Evolutionary conservation across 2,113 vertebrate genomes (phyloP).

Genomic region (Merops nubicus): DNA sequence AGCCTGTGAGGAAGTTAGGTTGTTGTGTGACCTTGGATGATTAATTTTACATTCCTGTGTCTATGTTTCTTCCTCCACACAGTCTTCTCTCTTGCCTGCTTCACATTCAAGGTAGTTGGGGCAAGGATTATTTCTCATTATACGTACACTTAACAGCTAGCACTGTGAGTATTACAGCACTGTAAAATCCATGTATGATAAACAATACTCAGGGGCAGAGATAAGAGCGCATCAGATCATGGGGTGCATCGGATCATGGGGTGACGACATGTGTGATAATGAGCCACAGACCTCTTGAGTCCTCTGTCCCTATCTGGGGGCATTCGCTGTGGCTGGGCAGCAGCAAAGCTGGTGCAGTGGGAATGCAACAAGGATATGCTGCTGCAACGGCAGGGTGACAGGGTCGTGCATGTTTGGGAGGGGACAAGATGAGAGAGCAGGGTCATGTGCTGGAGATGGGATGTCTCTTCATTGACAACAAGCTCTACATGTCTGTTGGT

Average conservation of each 20-base stretch:
- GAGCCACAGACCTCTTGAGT: neutral
- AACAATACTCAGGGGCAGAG: neutral
- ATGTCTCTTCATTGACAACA: neutral
- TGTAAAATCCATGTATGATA: neutral
- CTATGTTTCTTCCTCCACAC: neutral
- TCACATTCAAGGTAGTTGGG: neutral
- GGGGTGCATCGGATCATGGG: neutral
- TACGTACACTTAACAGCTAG: neutral
- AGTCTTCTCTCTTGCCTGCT: neutral
- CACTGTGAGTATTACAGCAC: neutral
- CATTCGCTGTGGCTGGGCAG: neutral
- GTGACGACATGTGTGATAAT: neutral
- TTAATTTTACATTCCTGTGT: slow-evolving; percentile 12
- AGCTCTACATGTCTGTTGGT: neutral
- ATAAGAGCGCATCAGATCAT: neutral
- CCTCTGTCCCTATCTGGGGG: neutral
- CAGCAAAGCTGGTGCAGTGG: neutral
- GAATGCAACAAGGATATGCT: rapidly evolving
- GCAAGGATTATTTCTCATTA: neutral
- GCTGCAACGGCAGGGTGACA: neutral
- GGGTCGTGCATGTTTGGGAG: neutral
- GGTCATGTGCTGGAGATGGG: neutral
- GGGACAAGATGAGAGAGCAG: rapidly evolving
- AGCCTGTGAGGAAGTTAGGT: neutral
- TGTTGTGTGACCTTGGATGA: neutral